Conservation (phyloP, 2,797 vertebrate species). For the Glyptemys insculpta region DNA sequence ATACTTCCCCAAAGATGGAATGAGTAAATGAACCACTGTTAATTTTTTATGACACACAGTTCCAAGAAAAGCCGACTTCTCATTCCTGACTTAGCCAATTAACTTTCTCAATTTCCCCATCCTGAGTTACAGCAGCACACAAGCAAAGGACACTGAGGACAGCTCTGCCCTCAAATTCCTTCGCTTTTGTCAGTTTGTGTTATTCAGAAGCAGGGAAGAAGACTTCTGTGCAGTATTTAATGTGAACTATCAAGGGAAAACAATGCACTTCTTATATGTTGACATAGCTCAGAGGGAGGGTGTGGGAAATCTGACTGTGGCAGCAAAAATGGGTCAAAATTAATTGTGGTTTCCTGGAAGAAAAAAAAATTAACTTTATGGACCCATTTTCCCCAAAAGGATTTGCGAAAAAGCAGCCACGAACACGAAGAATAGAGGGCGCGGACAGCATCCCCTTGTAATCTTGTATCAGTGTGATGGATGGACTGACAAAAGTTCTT, state of each 20-base stretch:
- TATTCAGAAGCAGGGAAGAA: neutral
- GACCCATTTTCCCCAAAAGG: neutral
- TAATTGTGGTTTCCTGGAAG: neutral
- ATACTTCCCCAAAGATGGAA: too few species aligned
- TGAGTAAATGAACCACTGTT: neutral
- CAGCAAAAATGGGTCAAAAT: neutral
- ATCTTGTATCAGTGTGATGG: rapidly evolving
- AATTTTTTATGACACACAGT: neutral
- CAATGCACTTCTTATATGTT: neutral
- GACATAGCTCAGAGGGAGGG: neutral
- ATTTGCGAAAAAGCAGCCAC: neutral
- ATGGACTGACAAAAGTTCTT: rapidly evolving
- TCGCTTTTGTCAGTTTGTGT: neutral
- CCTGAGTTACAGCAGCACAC: neutral
- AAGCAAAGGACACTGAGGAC: neutral
- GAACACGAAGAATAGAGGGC: neutral
- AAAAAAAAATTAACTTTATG: slow-evolving; percentile 28
- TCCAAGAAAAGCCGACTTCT: neutral
- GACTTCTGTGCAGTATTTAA: neutral
- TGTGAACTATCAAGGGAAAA: rapidly evolving
- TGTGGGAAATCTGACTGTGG: neutral
- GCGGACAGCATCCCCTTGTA: rapidly evolving
- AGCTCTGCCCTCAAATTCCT: neutral
- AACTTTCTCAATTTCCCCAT: neutral
- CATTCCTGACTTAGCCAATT: neutral